A percentile compares a stretch with the other conserved stretches of the same genome.
Evolutionary conservation across 2,888 invertebrate species (phyloP).

Genomic region (Hydroisotoma schaefferi): DNA sequence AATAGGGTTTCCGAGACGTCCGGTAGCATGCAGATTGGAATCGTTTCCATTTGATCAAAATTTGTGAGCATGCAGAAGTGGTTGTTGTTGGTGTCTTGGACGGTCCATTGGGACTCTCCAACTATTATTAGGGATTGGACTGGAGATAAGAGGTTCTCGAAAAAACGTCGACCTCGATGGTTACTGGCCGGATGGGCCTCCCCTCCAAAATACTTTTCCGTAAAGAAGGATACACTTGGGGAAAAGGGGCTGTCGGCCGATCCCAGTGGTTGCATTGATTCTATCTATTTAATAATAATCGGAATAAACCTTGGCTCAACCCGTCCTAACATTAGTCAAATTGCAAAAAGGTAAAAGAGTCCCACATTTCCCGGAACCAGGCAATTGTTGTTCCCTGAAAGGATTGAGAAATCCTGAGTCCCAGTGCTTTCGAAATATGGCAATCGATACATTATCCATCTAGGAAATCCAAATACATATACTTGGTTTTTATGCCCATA

Average conservation of each 20-base stretch:
- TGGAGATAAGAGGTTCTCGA: neutral
- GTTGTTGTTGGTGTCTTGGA: neutral
- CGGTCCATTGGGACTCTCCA: conserved; percentile 8
- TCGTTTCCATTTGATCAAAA: conserved; percentile 1
- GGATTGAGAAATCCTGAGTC: neutral
- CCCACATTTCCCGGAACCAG: neutral
- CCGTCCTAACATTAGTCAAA: too few species aligned
- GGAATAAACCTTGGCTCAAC: too few species aligned
- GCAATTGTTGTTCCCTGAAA: neutral
- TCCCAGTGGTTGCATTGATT: conserved; percentile 13
- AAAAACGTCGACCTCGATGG: conserved; percentile 1
- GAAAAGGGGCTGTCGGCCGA: neutral
- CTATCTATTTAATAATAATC: neutral
- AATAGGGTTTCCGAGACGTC: neutral
- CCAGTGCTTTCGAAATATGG: neutral
- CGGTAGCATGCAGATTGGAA: conserved; percentile 1
- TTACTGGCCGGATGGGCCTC: neutral
- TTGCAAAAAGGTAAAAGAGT: too few species aligned
- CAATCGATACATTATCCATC: conserved; percentile 1
- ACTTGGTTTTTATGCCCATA: too few species aligned
- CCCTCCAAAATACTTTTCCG: neutral
- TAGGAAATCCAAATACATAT: neutral
- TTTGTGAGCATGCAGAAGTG: conserved; percentile 7
- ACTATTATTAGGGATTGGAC: neutral
- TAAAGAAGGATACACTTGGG: neutral